Percentiles rank a stretch among this genome's conserved stretches.
phyloP scores from a whole-genome alignment of 2,113 vertebrate genomes.

The Scomber colias region DNA sequence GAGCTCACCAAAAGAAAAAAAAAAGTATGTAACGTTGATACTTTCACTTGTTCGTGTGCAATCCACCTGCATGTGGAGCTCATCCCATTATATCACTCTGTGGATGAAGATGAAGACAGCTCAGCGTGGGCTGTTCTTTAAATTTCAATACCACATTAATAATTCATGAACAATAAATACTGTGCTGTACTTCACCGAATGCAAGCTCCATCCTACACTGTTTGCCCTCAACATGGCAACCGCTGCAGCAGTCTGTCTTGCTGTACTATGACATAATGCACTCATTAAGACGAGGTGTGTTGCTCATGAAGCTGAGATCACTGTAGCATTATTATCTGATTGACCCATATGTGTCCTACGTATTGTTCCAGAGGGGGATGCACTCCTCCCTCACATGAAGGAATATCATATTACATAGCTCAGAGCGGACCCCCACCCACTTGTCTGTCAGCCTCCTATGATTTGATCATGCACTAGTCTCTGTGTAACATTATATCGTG shows the following conservation, averaged over 20 bases:
- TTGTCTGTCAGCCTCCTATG: constrained; percentile 44
- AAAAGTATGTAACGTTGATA: constrained; percentile 13
- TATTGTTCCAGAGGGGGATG: constrained; percentile 51
- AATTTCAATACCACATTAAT: constrained; percentile 61
- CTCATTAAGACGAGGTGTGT: constrained; percentile 44
- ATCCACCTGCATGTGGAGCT: constrained; percentile 27
- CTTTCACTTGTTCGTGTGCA: background rate
- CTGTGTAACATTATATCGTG: constrained; percentile 73
- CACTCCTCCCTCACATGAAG: constrained; percentile 47
- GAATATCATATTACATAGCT: constrained; percentile 74
- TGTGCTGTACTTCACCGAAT: constrained; percentile 1
- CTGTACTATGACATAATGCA: constrained; percentile 48
- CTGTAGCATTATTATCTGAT: constrained; percentile 58
- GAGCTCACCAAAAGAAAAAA: constrained; percentile 5
- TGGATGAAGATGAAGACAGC: constrained; percentile 16
- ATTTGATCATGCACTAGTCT: constrained; percentile 75
- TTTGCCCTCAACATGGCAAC: constrained; percentile 42
- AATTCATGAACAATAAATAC: constrained; percentile 71
- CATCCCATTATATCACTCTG: background rate
- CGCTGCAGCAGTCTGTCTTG: constrained; percentile 29
- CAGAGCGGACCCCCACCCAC: constrained; percentile 57
- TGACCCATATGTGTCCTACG: constrained; percentile 51
- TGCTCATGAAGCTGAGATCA: constrained; percentile 47
- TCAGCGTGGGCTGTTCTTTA: constrained; percentile 46
- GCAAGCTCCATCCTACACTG: constrained; percentile 25